These are phyloP conservation scores for Laupala kohalensis DNA, from an alignment of 1,140 invertebrate species.

Conservation along the genomic window DNA sequence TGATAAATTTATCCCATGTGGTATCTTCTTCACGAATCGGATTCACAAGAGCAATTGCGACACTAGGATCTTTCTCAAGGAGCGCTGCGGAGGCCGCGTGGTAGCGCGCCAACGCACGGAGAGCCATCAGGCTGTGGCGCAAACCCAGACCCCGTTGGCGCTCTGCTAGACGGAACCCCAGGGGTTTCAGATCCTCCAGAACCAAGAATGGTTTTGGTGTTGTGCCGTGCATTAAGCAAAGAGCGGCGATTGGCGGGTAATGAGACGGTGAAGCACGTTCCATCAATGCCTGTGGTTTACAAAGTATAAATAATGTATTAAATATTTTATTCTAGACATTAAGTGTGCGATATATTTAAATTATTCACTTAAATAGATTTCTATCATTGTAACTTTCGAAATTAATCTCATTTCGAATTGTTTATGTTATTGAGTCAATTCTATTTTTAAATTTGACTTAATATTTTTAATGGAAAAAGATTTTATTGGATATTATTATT, in stretches of 20 bases:
- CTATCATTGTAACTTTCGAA: too few species aligned
- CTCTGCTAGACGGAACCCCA: not conserved
- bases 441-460: too few species aligned
- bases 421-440: too few species aligned
- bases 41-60: not conserved
- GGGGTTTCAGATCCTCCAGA: not conserved
- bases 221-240: not conserved
- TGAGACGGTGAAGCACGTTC: not conserved
- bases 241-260: not conserved
- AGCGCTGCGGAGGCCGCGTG: not conserved
- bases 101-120: not conserved
- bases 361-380: too few species aligned
- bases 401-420: too few species aligned
- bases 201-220: not conserved
- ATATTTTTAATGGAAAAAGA: too few species aligned
- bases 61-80: not conserved
- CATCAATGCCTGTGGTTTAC: not conserved
- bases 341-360: too few species aligned
- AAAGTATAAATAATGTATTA: too few species aligned
- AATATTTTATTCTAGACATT: too few species aligned
- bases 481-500: too few species aligned
- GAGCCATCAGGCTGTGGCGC: not conserved
- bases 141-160: not conserved
- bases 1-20: not conserved
- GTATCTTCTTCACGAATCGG: not conserved